phyloP scores from a whole-genome alignment of 2,113 vertebrate species.

The Enhydra lutris region DNA sequence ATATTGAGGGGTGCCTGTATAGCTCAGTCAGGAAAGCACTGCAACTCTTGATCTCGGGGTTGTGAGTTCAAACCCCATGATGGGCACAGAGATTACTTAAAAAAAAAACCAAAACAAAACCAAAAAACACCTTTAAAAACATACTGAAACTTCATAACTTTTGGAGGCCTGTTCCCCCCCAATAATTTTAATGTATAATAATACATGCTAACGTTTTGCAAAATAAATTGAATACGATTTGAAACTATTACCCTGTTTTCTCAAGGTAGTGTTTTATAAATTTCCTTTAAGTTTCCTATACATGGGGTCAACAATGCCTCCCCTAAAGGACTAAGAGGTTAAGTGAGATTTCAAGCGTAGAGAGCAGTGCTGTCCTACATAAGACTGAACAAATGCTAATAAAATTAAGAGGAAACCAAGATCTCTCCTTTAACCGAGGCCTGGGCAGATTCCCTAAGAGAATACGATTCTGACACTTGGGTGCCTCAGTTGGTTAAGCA shows the following conservation, averaged over 20 bases:
- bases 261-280: neutral
- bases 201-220: neutral
- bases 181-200: neutral
- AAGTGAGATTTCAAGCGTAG: neutral
- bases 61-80: neutral
- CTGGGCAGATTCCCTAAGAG: neutral
- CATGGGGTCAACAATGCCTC: neutral
- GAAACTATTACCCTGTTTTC: neutral
- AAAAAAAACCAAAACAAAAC: neutral
- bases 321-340: neutral
- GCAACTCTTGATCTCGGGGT: neutral
- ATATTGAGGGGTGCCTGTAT: neutral
- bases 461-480: neutral
- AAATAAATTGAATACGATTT: constrained; percentile 23
- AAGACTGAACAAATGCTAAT: neutral
- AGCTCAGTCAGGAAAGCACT: neutral
- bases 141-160: neutral
- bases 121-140: neutral
- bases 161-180: neutral
- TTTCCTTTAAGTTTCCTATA: neutral
- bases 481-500: too few species aligned
- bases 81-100: neutral
- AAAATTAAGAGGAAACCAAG: neutral
- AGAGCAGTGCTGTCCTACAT: neutral
- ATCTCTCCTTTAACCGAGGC: neutral